Evolutionary conservation across 2,888 invertebrate species (phyloP).

Genomic region (Brenthis hecate): DNA sequence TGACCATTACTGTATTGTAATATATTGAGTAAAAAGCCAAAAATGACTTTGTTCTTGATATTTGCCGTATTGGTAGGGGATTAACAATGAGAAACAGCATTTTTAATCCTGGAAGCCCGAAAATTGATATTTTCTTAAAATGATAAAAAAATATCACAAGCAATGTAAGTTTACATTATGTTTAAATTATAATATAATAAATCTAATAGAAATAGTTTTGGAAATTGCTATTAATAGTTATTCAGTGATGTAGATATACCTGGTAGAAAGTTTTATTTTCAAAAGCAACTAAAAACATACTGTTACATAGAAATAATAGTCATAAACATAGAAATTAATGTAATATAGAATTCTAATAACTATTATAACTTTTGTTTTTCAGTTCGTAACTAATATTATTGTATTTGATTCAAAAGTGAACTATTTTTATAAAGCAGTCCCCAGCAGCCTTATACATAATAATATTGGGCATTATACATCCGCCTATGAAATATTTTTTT

Average conservation of each 20-base stretch:
- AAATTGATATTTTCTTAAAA: slow-evolving; percentile 1
- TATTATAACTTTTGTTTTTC: slow-evolving; percentile 1
- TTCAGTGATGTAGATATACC: slow-evolving; percentile 5
- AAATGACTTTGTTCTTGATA: no score
- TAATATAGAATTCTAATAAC: neutral
- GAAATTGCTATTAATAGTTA: neutral
- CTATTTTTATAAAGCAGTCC: slow-evolving; percentile 26
- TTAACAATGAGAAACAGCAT: no score
- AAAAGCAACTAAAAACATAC: neutral
- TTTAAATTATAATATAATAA: slow-evolving; percentile 2
- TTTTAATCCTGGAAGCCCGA: neutral
- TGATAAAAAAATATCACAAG: neutral
- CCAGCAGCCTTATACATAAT: slow-evolving; percentile 14
- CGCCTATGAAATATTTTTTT: slow-evolving; percentile 57
- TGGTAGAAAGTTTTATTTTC: slow-evolving; percentile 10
- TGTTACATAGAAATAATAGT: slow-evolving; percentile 6
- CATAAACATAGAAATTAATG: neutral
- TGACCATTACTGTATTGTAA: neutral
- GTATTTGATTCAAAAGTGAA: slow-evolving; percentile 11
- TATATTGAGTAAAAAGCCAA: neutral
- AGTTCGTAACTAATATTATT: neutral
- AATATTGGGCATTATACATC: slow-evolving; percentile 47
- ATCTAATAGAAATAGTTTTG: neutral
- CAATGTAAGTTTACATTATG: neutral
- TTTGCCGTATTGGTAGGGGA: no score